phyloP scores from a whole-genome alignment of 1,140 invertebrate genomes.

The Andricus grossulariae region DNA sequence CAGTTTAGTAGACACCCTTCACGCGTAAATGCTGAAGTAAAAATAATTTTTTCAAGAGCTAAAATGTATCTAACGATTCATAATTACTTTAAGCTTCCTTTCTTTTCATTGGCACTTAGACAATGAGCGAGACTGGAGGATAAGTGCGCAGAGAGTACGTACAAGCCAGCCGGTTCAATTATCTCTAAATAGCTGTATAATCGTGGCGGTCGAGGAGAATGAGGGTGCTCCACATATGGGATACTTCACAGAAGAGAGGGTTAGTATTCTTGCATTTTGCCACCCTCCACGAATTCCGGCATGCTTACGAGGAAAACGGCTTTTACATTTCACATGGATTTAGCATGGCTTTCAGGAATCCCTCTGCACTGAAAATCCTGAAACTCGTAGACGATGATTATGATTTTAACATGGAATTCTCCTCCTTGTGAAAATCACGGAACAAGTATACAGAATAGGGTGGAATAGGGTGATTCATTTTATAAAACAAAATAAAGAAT shows the following conservation, averaged over 20 bases:
- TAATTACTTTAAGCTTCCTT: not conserved
- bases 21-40: not conserved
- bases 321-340: slow-evolving; percentile 10
- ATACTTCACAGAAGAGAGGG: slow-evolving; percentile 17
- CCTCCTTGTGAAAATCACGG: too few relatives aligned
- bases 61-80: not conserved
- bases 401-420: not conserved
- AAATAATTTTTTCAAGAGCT: not conserved
- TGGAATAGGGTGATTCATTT: too few relatives aligned
- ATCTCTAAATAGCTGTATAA: slow-evolving; percentile 30
- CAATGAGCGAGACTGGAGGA: not conserved
- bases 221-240: not conserved
- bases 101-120: slow-evolving; percentile 2
- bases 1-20: too few relatives aligned
- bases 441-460: too few relatives aligned
- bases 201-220: slow-evolving; percentile 11
- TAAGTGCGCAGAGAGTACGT: too few relatives aligned
- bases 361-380: not conserved
- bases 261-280: slow-evolving; percentile 27
- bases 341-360: not conserved
- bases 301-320: not conserved
- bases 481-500: too few relatives aligned
- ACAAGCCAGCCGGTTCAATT: slow-evolving; percentile 3
- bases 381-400: slow-evolving; percentile 4
- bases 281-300: slow-evolving; percentile 19